Conservation (phyloP, 2,113 vertebrate species). For the Bos javanicus region DNA sequence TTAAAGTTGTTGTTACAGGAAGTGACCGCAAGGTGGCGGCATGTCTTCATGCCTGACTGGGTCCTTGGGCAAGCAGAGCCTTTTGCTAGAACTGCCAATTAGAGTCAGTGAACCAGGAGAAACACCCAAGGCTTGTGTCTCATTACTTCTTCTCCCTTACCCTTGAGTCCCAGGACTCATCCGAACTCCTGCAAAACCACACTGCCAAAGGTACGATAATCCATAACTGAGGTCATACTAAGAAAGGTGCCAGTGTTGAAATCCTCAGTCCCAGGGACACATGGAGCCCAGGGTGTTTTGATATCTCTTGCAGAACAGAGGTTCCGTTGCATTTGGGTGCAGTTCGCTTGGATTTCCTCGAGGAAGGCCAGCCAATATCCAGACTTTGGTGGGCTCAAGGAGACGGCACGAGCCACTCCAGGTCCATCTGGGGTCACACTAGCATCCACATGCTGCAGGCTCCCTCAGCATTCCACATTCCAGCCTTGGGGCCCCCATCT, state of each 20-base stretch:
- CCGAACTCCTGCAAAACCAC: not conserved
- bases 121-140: not conserved
- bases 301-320: not conserved
- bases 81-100: not conserved
- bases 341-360: accelerated
- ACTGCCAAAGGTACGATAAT: not conserved
- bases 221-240: not conserved
- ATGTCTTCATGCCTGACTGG: not conserved
- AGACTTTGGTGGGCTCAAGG: not conserved
- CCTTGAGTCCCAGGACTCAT: not conserved
- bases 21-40: not conserved
- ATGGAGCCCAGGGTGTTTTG: not conserved
- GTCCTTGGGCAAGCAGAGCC: not conserved
- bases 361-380: not conserved
- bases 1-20: not conserved
- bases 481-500: not conserved
- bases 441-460: not conserved
- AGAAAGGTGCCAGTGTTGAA: not conserved
- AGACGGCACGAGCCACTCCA: accelerated
- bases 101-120: not conserved
- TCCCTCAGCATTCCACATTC: not conserved
- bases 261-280: not conserved
- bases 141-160: not conserved
- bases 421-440: not conserved
- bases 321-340: not conserved